These are phyloP conservation scores for Drosophila azteca DNA, from an alignment of 1,140 invertebrate genomes.

Conservation along the genomic window DNA sequence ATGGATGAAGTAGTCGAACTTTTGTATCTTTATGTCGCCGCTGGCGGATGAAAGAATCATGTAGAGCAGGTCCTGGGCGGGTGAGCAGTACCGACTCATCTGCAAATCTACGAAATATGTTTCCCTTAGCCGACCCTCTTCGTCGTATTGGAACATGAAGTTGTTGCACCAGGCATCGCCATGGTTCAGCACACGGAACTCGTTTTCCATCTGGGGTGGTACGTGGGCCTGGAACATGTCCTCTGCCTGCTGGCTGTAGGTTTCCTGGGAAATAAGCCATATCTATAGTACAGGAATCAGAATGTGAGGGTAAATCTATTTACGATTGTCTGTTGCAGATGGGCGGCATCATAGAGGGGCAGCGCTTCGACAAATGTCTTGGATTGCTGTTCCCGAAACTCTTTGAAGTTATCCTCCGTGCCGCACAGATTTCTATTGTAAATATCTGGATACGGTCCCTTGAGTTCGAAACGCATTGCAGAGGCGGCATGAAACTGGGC, in stretches of 20 bases:
- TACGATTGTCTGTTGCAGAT: constrained; percentile 47
- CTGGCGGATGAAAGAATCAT: constrained; percentile 63
- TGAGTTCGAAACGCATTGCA: constrained; percentile 60
- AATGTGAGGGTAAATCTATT: background rate
- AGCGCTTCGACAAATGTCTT: constrained; percentile 31
- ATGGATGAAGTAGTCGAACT: constrained; percentile 65
- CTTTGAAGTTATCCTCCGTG: constrained; percentile 47
- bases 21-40: constrained; percentile 53
- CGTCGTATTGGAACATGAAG: constrained; percentile 82
- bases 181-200: constrained; percentile 87
- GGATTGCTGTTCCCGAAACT: constrained; percentile 47
- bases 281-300: background rate
- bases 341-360: constrained; percentile 27
- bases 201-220: constrained; percentile 71
- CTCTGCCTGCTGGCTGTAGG: constrained; percentile 28
- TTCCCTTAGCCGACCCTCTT: constrained; percentile 45
- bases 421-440: constrained; percentile 58
- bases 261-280: constrained; percentile 29
- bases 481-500: constrained; percentile 86
- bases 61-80: constrained; percentile 69
- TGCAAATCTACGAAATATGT: constrained; percentile 69
- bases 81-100: constrained; percentile 69
- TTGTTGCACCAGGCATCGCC: constrained; percentile 85
- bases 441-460: constrained; percentile 48
- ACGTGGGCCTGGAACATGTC: constrained; percentile 63